These are phyloP conservation scores for Asteroscopus sphinx DNA, from an alignment of 2,888 invertebrate genomes.

Conservation along the genomic window DNA sequence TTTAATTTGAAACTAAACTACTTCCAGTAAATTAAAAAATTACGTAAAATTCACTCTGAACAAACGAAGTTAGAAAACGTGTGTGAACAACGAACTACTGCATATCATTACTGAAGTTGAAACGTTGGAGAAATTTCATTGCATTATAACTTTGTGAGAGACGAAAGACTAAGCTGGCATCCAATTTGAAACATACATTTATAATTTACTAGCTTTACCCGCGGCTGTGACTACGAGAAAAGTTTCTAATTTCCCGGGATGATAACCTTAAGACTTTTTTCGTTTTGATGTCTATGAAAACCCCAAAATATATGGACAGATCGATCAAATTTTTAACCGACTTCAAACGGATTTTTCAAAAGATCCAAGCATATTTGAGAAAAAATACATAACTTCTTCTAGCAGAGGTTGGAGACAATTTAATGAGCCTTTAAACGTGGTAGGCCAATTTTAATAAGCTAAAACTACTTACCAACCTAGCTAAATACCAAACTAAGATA, in stretches of 20 bases:
- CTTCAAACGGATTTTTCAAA: no score
- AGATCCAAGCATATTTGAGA: no score
- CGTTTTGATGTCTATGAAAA: no score
- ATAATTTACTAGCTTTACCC: conserved; percentile 25
- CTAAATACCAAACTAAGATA: no score
- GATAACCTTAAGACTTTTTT: no score
- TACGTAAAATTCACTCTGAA: conserved; percentile 2
- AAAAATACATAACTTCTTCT: no score
- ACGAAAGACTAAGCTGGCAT: conserved; percentile 26
- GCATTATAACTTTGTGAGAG: conserved; percentile 32
- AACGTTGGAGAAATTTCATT: conserved; percentile 34
- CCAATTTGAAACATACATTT: conserved; percentile 36
- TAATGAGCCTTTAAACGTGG: no score
- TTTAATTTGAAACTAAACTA: conserved; percentile 7
- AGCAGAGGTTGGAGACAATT: no score
- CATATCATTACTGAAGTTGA: conserved; percentile 37
- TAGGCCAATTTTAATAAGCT: no score
- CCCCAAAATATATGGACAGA: no score
- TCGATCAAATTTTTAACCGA: no score
- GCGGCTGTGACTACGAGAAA: conserved; percentile 4
- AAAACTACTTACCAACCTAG: no score
- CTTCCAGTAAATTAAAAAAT: conserved; percentile 6
- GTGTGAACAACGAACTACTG: conserved; percentile 18
- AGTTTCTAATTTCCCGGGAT: conserved; percentile 10
- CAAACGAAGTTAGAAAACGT: conserved; percentile 25